Percentiles rank a stretch among this genome's conserved stretches.
These are phyloP conservation scores for Porites divaricata DNA, from an alignment of 92 coral and sea anemone genomes.

Conservation along the genomic window DNA sequence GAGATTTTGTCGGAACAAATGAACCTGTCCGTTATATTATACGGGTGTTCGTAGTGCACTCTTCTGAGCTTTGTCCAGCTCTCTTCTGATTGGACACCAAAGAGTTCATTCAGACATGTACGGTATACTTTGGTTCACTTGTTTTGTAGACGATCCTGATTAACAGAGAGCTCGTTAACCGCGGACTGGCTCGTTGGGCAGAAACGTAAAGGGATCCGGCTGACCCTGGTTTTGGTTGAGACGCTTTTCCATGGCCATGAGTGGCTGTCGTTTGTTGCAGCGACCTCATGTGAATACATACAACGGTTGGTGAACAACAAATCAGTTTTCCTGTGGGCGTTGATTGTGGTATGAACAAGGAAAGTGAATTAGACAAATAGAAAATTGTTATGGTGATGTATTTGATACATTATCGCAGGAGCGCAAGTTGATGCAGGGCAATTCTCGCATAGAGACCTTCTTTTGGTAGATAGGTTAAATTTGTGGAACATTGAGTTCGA, in stretches of 20 bases:
- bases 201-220: constrained; percentile 64
- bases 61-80: no score
- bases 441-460: background rate
- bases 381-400: constrained; percentile 6
- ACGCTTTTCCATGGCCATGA: constrained; percentile 10
- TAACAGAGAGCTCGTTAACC: constrained; percentile 87
- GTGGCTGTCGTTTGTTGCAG: constrained; percentile 8
- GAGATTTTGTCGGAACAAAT: no score
- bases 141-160: constrained; percentile 81
- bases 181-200: constrained; percentile 95
- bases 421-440: background rate
- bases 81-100: no score
- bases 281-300: background rate
- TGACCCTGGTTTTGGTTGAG: background rate
- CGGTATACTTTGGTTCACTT: background rate
- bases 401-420: background rate
- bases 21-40: no score
- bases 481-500: background rate
- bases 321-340: background rate
- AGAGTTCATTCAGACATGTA: no score
- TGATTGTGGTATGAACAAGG: background rate
- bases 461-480: constrained; percentile 6
- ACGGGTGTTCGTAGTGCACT: no score
- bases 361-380: background rate
- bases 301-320: background rate